Conservation (phyloP, 2,888 invertebrate genomes). For the Seira sanloemensis region DNA sequence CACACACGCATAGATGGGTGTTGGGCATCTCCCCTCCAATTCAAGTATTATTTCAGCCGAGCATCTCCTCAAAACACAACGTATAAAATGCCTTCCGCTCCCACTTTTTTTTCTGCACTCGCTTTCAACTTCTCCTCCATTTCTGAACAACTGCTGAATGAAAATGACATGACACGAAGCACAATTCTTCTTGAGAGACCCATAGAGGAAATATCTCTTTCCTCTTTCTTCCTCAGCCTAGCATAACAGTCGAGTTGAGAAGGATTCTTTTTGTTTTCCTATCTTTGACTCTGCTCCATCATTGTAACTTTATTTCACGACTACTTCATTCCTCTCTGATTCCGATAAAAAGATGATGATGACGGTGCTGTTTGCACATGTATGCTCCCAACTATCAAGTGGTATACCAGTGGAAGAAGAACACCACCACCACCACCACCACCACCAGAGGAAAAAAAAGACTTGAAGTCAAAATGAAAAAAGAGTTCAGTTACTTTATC, state of each 20-base stretch:
- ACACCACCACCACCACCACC: too few relatives aligned
- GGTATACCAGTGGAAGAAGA: not conserved
- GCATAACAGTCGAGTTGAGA: not conserved
- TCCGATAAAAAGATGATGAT: not conserved
- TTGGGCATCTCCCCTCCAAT: not conserved
- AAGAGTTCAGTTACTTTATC: constrained; percentile 64
- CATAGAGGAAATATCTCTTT: not conserved
- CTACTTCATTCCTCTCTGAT: not conserved
- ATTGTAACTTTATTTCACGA: not conserved
- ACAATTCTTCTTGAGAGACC: not conserved
- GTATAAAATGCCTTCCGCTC: not conserved
- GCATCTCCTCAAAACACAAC: not conserved
- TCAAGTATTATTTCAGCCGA: not conserved
- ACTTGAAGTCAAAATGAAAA: constrained; percentile 6
- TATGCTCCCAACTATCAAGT: not conserved
- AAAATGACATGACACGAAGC: not conserved
- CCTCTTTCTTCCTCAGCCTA: not conserved
- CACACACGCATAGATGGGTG: too few relatives aligned
- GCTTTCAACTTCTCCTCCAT: not conserved
- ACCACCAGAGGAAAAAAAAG: not conserved
- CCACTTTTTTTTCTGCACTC: not conserved
- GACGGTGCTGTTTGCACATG: not conserved
- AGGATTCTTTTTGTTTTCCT: not conserved
- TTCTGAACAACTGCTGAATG: not conserved
- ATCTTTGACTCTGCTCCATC: not conserved